These are phyloP conservation scores for Drosophila meridionalis DNA, from an alignment of 2,888 invertebrate genomes.

Conservation along the genomic window DNA sequence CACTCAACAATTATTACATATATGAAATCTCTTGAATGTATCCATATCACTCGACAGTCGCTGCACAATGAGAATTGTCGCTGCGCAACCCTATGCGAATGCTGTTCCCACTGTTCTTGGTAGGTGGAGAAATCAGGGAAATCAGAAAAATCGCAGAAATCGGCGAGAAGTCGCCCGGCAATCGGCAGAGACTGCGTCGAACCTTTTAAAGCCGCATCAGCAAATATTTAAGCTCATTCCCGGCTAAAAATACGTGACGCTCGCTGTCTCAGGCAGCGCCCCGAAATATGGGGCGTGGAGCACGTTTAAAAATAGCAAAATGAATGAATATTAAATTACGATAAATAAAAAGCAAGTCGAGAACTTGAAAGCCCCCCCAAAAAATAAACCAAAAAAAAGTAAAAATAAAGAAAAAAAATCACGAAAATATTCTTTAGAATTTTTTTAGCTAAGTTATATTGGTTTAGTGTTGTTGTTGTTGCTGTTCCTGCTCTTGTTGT, in stretches of 20 bases:
- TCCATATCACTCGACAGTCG: background rate
- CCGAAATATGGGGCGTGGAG: background rate
- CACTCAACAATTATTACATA: too few species aligned
- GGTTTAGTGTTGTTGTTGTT: constrained; percentile 18
- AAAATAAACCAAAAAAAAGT: constrained; percentile 4
- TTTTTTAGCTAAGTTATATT: constrained; percentile 16
- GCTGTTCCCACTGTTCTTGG: background rate
- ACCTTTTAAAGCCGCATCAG: constrained; percentile 47
- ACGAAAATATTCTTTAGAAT: constrained; percentile 30
- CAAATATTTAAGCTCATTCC: constrained; percentile 40
- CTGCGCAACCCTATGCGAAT: constrained; percentile 21
- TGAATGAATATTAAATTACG: constrained; percentile 76
- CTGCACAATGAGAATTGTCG: constrained; percentile 29
- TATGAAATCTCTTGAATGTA: too few species aligned
- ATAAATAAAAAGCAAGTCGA: constrained; percentile 50
- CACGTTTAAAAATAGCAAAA: constrained; percentile 69
- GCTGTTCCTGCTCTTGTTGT: background rate
- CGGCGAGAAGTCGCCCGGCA: background rate
- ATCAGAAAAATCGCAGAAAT: background rate
- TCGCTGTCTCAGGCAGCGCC: background rate
- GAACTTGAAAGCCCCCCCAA: constrained; percentile 24
- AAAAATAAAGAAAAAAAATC: constrained; percentile 12
- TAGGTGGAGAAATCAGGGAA: background rate
- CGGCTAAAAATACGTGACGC: constrained; percentile 43
- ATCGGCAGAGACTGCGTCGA: background rate